These are phyloP conservation scores for Limosa lapponica DNA, from an alignment of 2,797 vertebrate genomes.

Conservation along the genomic window DNA sequence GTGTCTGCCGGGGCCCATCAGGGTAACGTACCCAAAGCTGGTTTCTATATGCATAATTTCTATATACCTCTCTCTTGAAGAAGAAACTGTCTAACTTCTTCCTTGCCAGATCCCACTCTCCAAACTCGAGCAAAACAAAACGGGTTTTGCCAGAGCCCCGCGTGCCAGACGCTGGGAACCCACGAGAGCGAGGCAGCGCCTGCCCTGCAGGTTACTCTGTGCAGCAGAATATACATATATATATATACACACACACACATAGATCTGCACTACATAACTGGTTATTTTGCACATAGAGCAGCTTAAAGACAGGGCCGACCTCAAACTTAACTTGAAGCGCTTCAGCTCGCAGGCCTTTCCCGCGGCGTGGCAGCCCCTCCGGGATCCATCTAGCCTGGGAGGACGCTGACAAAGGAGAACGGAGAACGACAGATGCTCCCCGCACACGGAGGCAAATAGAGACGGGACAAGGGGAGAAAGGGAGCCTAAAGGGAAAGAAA, in stretches of 20 bases:
- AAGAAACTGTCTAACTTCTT: background rate
- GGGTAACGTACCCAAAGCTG: background rate
- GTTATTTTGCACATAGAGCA: background rate
- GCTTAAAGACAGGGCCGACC: background rate
- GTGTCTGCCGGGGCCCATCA: background rate
- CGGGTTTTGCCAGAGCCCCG: background rate
- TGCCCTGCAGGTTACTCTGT: background rate
- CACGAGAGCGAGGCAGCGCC: background rate
- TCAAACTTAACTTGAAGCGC: background rate
- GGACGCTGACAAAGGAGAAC: conserved; percentile 39
- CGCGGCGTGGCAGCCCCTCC: background rate
- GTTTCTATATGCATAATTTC: background rate
- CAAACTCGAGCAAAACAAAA: background rate
- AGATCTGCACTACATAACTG: background rate
- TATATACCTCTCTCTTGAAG: background rate
- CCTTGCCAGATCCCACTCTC: background rate
- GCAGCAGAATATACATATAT: too few relatives aligned
- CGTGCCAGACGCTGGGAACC: background rate
- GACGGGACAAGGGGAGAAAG: background rate
- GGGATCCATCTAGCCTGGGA: background rate
- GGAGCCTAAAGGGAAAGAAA: conserved; percentile 57
- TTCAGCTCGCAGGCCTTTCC: background rate
- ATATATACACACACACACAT: accelerated
- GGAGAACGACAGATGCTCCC: conserved; percentile 60
- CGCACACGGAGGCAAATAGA: background rate